Conservation (phyloP, 1,140 invertebrate genomes). For the Diuraphis noxia region DNA sequence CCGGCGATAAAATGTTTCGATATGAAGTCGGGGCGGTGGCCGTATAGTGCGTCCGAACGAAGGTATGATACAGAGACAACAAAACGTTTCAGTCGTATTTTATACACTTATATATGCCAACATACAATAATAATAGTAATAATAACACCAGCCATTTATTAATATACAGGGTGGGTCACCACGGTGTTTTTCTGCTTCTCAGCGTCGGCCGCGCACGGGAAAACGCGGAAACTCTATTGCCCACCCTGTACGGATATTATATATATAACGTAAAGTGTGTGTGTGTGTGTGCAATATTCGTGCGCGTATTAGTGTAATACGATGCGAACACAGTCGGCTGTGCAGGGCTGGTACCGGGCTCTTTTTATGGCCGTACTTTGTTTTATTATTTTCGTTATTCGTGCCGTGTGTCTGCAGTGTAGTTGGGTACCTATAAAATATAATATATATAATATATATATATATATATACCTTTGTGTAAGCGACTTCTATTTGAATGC, state of each 20-base stretch:
- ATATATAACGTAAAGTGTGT: background rate
- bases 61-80: background rate
- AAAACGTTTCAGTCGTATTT: background rate
- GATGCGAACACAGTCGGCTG: background rate
- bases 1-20: background rate
- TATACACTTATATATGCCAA: background rate
- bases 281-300: too few relatives aligned
- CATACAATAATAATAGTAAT: background rate
- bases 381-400: conserved; percentile 6
- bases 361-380: background rate
- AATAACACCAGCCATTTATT: background rate
- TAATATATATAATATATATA: background rate
- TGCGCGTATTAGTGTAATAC: background rate
- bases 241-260: background rate
- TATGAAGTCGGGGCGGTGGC: background rate
- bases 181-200: background rate
- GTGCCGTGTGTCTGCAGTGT: background rate
- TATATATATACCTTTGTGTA: background rate
- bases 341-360: background rate
- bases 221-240: background rate
- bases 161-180: background rate
- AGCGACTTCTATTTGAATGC: background rate
- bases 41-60: background rate
- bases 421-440: background rate
- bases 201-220: background rate